Evolutionary conservation across 2,113 vertebrate species (phyloP).

Genomic region (Mixornis gularis): DNA sequence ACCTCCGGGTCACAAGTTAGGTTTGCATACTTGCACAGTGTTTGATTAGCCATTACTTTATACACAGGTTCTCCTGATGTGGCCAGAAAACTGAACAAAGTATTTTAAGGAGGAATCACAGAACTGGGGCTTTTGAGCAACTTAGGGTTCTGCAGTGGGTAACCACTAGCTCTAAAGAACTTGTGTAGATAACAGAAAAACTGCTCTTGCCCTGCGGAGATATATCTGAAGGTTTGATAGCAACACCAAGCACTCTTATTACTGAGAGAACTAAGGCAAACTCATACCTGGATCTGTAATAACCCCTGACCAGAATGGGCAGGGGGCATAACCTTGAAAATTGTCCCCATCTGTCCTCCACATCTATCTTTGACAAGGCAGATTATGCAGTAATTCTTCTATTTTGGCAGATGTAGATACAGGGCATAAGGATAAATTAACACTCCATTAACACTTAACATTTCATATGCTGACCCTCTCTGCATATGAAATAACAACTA

Average conservation of each 20-base stretch:
- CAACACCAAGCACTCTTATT: not conserved
- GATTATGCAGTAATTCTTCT: not conserved
- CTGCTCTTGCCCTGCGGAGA: not conserved
- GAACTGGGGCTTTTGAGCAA: not conserved
- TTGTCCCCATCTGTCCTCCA: not conserved
- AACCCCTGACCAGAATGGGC: not conserved
- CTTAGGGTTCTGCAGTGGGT: not conserved
- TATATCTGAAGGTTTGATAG: not conserved
- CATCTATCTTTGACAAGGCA: not conserved
- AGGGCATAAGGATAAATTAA: not conserved
- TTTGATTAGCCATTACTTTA: constrained; percentile 82
- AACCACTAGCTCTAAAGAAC: not conserved
- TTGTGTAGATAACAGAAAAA: not conserved
- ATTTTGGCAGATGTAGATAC: not conserved
- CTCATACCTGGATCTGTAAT: not conserved
- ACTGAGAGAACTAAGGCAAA: not conserved
- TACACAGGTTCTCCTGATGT: constrained; percentile 89
- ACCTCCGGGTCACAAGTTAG: constrained; percentile 86
- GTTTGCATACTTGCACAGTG: constrained; percentile 83
- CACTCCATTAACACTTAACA: no score
- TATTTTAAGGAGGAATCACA: constrained; percentile 68
- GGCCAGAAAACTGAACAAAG: constrained; percentile 81
- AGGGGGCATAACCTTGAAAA: not conserved
- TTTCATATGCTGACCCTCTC: not conserved
- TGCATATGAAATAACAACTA: not conserved